A percentile compares a stretch with the other conserved stretches of the same genome.
These are phyloP conservation scores for Pseudotriccus pelzelni DNA, from an alignment of 2,797 vertebrate species.

Conservation along the genomic window DNA sequence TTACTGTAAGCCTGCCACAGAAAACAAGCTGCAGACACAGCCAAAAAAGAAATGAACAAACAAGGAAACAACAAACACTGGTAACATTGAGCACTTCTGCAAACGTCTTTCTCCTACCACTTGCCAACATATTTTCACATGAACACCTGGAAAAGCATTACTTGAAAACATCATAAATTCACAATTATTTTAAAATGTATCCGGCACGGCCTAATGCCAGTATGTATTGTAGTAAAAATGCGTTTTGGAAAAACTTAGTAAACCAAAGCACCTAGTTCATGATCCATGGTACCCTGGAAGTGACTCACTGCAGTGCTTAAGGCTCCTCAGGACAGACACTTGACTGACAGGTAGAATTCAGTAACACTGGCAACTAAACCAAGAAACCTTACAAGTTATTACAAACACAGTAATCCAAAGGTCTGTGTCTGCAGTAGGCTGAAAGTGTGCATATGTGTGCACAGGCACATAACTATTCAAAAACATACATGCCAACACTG, in stretches of 20 bases:
- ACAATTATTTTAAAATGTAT: background rate
- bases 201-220: background rate
- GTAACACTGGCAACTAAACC: background rate
- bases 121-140: background rate
- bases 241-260: background rate
- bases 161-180: background rate
- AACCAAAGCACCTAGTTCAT: background rate
- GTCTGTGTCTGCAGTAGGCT: background rate
- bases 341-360: background rate
- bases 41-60: background rate
- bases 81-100: background rate
- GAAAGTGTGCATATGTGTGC: background rate
- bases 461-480: rapidly evolving
- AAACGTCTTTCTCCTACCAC: background rate
- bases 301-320: background rate
- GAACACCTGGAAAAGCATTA: background rate
- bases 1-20: background rate
- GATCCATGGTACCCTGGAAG: background rate
- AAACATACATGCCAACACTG: rapidly evolving
- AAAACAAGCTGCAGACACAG: background rate
- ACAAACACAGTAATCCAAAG: background rate
- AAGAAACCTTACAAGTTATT: background rate
- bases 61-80: background rate
- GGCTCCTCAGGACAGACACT: background rate
- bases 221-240: background rate